Evolutionary conservation across 1,140 invertebrate genomes (phyloP), one percentile per base, ranked within the genome.

Genomic region (Drosophila subpulchrella): DNA sequence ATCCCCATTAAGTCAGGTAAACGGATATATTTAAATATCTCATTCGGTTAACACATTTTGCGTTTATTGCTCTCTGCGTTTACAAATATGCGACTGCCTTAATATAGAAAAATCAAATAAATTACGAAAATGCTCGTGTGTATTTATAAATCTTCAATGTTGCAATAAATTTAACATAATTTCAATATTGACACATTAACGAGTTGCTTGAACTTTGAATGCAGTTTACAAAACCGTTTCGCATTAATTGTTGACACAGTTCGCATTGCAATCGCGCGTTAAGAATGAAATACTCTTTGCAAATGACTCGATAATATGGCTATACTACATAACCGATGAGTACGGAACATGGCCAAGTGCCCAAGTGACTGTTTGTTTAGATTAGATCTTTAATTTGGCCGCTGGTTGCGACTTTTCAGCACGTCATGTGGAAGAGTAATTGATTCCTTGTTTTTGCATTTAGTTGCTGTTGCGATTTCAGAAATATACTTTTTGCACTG

Each of bases 121-220:
- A 57, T 51, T 75, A 10, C 15, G 34, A 75, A 74, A 59, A 53
- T 36, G 36, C 50, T 13, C 17, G 32, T 46, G n/a, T 30, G 32
- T 56, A 47, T 71, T 61, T 47, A 54, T 67, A 46, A 47, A 15
- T 38, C 47, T 24, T 51, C 59, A 59, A 50, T 85, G 75, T 70
- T 66, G 60, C 58, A 62, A 65, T 65, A 53, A 42, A 71, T 66
- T 71, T 61, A 53, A 46, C 47, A 76, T 78, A 75, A 68, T 82
- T 78, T 79, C 20, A 78, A 82, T 86, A 86, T 86, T 88, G 83
- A 82, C 83, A 86, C 71, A 79, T 88, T 82, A 79, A 78, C 63
- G 55, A 55, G 77, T 71, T 78, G 58, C 53, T 86, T 86, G 78
- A 79, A 88, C 83, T 79, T 68, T 67, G 65, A 30, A 75, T 73